phyloP scores from a whole-genome alignment of 2,797 vertebrate species.

The Malacoctenus gilli region DNA sequence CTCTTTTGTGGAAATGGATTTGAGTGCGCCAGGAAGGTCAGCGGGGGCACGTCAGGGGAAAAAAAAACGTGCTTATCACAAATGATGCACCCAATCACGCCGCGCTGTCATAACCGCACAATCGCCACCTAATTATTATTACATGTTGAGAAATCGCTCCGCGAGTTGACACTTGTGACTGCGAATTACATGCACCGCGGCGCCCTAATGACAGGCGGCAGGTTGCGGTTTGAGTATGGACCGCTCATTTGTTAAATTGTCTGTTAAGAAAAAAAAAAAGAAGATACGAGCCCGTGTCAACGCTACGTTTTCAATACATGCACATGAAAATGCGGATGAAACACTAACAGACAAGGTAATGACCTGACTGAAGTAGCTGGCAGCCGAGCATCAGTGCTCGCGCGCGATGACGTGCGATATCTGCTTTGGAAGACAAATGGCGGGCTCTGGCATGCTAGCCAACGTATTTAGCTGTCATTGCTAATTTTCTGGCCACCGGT shows the following conservation, averaged over 20 bases:
- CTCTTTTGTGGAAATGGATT: conserved; percentile 42
- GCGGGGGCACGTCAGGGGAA: conserved; percentile 34
- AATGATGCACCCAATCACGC: conserved; percentile 34
- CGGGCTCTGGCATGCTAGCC: conserved; percentile 59
- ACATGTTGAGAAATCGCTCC: conserved; percentile 21
- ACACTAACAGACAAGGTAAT: conserved; percentile 52
- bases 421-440: conserved; percentile 53
- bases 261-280: conserved; percentile 33
- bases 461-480: conserved; percentile 65
- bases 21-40: conserved; percentile 51
- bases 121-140: conserved; percentile 25
- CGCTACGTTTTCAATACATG: conserved; percentile 53
- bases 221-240: conserved; percentile 28
- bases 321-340: conserved; percentile 43
- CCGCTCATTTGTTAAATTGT: conserved; percentile 23
- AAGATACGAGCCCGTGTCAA: conserved; percentile 33
- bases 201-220: conserved; percentile 22
- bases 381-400: conserved; percentile 49
- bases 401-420: conserved; percentile 48
- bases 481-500: conserved; percentile 69
- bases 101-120: conserved; percentile 15
- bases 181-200: conserved; percentile 21
- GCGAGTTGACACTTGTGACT: conserved; percentile 18
- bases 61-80: conserved; percentile 32
- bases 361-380: conserved; percentile 55